A percentile compares a stretch with the other conserved stretches of the same genome.
phyloP scores from a whole-genome alignment of 2,797 vertebrate genomes.

The Avahi laniger region DNA sequence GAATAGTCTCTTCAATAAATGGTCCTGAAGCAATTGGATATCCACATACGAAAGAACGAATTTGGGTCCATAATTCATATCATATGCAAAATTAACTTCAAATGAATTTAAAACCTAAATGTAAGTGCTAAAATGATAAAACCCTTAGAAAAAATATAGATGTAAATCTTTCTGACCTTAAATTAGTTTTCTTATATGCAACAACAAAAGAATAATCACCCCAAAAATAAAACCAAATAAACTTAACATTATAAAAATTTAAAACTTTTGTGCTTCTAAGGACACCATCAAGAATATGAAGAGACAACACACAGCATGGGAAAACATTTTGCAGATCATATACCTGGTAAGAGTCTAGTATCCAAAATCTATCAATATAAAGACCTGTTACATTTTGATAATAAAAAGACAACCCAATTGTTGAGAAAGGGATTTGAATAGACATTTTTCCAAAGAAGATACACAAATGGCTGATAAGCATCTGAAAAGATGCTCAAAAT shows the following conservation, averaged over 20 bases:
- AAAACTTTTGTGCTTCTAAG: background rate
- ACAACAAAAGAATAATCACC: background rate
- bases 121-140: background rate
- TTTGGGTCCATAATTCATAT: background rate
- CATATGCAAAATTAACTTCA: background rate
- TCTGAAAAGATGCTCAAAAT: background rate
- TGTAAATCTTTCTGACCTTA: no score
- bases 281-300: background rate
- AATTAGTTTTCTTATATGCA: background rate
- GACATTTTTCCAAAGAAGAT: background rate
- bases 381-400: background rate
- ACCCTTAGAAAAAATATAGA: background rate
- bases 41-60: background rate
- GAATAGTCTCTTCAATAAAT: background rate
- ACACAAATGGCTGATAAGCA: background rate
- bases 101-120: background rate
- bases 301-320: background rate
- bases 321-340: background rate
- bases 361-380: background rate
- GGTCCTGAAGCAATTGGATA: background rate
- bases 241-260: background rate
- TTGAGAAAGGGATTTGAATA: background rate
- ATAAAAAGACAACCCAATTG: background rate
- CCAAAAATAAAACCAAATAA: background rate
- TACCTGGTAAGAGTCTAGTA: background rate